phyloP scores from a whole-genome alignment of 2,797 vertebrate genomes.

The Hippopotamyrus pictus region DNA sequence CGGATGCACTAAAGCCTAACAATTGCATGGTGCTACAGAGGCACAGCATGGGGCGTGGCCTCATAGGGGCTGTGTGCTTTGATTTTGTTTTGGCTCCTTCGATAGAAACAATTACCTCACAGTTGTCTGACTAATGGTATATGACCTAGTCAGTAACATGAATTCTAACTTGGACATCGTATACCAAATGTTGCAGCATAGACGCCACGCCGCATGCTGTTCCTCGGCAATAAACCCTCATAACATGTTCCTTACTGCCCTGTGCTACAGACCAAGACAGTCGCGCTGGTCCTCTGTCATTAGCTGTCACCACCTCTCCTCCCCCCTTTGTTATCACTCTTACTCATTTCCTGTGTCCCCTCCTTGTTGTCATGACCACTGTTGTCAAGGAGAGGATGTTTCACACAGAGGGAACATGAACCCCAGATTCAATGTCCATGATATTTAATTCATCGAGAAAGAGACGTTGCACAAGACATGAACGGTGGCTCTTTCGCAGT shows the following conservation, averaged over 20 bases:
- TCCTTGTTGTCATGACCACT: slow-evolving; percentile 60
- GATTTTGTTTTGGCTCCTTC: neutral
- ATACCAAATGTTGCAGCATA: neutral
- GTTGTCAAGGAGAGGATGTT: slow-evolving; percentile 57
- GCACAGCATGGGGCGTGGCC: neutral
- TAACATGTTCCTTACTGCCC: neutral
- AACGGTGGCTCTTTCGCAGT: neutral
- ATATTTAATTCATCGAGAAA: slow-evolving; percentile 69
- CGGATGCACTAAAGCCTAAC: neutral
- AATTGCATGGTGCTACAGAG: neutral
- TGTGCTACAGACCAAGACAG: neutral
- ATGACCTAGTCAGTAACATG: neutral
- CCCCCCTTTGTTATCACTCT: slow-evolving; percentile 12
- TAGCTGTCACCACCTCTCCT: neutral
- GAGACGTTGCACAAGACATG: slow-evolving; percentile 21
- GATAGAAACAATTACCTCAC: neutral
- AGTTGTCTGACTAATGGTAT: neutral
- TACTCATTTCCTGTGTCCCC: slow-evolving; percentile 49
- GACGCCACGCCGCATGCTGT: neutral
- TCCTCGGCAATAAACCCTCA: neutral
- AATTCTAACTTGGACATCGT: neutral
- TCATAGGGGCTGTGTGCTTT: neutral
- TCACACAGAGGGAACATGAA: slow-evolving; percentile 60
- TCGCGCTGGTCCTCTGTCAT: neutral
- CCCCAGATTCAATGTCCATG: slow-evolving; percentile 51